Conservation (phyloP, 2,888 invertebrate species). For the Drosophila engyochracea region DNA sequence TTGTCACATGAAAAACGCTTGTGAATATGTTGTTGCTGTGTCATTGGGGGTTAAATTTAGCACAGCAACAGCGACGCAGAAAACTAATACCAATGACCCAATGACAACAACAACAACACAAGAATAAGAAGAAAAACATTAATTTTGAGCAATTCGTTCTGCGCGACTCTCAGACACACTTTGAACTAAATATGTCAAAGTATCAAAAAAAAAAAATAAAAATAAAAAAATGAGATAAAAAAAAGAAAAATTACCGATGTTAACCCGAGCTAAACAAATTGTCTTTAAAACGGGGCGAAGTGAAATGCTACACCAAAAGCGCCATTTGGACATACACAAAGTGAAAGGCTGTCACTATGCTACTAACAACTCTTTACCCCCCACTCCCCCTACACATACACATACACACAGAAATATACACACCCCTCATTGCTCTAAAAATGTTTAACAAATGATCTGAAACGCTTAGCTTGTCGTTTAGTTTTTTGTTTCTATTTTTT, state of each 20-base stretch:
- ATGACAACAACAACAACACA: constrained; percentile 3
- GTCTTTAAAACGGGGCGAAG: constrained; percentile 72
- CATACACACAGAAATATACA: neutral
- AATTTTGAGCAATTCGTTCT: constrained; percentile 41
- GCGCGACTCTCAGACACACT: constrained; percentile 33
- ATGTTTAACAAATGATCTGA: constrained; percentile 70
- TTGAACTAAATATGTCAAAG: constrained; percentile 8
- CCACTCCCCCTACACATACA: neutral
- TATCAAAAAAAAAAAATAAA: neutral
- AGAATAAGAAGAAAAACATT: constrained; percentile 17
- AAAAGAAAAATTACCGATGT: constrained; percentile 71
- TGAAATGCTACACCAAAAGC: constrained; percentile 78
- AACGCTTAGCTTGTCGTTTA: constrained; percentile 69
- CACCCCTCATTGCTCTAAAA: neutral
- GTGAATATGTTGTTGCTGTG: constrained; percentile 6
- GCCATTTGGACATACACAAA: constrained; percentile 56
- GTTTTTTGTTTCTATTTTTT: constrained; percentile 29
- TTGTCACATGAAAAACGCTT: constrained; percentile 10
- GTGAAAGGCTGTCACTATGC: constrained; percentile 75
- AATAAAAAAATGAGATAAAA: constrained; percentile 54
- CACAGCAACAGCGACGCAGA: constrained; percentile 7
- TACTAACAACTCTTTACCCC: constrained; percentile 15
- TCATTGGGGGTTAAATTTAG: constrained; percentile 52
- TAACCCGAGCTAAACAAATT: constrained; percentile 76
- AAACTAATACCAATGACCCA: neutral